These are phyloP conservation scores for Austrofundulus limnaeus DNA, from an alignment of 2,113 vertebrate species.

Conservation along the genomic window DNA sequence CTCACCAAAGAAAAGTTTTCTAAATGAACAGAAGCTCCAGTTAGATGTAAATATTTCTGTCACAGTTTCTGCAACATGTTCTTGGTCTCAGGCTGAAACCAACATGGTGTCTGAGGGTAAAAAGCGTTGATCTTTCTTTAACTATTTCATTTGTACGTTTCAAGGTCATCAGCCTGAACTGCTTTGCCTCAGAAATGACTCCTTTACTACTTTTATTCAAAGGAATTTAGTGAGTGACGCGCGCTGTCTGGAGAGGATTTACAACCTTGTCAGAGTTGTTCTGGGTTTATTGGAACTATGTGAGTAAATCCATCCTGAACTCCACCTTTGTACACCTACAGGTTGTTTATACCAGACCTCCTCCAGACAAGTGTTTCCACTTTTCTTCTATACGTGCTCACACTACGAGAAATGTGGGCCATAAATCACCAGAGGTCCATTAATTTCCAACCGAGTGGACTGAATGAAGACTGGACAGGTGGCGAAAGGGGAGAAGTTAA, in stretches of 20 bases:
- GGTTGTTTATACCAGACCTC: slow-evolving; percentile 23
- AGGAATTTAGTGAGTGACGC: not conserved
- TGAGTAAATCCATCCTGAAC: slow-evolving; percentile 19
- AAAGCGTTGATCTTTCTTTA: not conserved
- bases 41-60: not conserved
- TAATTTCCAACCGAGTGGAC: slow-evolving; percentile 13
- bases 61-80: not conserved
- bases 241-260: slow-evolving; percentile 1
- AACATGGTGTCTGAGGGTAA: not conserved
- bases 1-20: not conserved
- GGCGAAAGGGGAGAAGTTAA: slow-evolving; percentile 1
- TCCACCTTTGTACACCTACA: slow-evolving; percentile 4
- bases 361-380: not conserved
- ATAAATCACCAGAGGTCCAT: slow-evolving; percentile 28
- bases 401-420: not conserved
- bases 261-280: slow-evolving; percentile 18
- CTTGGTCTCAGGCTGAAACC: not conserved
- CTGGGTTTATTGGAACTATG: slow-evolving; percentile 8
- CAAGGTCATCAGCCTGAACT: not conserved
- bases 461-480: slow-evolving; percentile 6
- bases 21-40: not conserved
- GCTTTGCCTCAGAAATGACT: not conserved
- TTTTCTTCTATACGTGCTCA: slow-evolving; percentile 12
- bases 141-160: not conserved
- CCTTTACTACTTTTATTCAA: slow-evolving; percentile 2